phyloP scores from a whole-genome alignment of 1,140 invertebrate species.

The Ips nitidus region DNA sequence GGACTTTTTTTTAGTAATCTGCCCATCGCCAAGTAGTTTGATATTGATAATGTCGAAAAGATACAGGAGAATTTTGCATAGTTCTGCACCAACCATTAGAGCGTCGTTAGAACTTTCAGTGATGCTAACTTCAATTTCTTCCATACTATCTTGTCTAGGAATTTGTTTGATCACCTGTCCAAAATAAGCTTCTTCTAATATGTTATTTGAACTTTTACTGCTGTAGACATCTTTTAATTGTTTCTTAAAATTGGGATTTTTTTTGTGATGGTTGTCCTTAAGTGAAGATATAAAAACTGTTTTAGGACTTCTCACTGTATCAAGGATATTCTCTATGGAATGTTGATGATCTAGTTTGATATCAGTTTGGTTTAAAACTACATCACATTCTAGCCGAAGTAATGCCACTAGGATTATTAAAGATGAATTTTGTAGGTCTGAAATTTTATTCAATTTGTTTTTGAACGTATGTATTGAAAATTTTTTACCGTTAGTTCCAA shows the following conservation, averaged over 20 bases:
- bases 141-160: not conserved
- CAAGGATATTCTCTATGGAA: slow-evolving; percentile 35
- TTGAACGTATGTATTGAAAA: not conserved
- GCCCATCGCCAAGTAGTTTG: slow-evolving; percentile 47
- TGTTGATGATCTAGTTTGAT: not conserved
- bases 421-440: slow-evolving; percentile 49
- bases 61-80: slow-evolving; percentile 54
- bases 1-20: slow-evolving; percentile 49
- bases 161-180: slow-evolving; percentile 39
- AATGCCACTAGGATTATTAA: slow-evolving; percentile 43
- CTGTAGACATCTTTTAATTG: slow-evolving; percentile 3
- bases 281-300: slow-evolving; percentile 23
- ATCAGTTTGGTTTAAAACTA: not conserved
- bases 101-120: slow-evolving; percentile 12
- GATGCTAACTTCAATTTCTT: slow-evolving; percentile 31
- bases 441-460: slow-evolving; percentile 20
- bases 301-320: slow-evolving; percentile 36
- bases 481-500: slow-evolving; percentile 39
- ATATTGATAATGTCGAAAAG: slow-evolving; percentile 55
- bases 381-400: slow-evolving; percentile 38
- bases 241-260: not conserved
- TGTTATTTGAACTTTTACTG: slow-evolving; percentile 23
- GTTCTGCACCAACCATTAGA: slow-evolving; percentile 50
- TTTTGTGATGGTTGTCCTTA: slow-evolving; percentile 25
- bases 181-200: slow-evolving; percentile 38